Base-by-base conservation (phyloP, 1,140 invertebrate species). In the Trachymyrmex septentrionalis region DNA sequence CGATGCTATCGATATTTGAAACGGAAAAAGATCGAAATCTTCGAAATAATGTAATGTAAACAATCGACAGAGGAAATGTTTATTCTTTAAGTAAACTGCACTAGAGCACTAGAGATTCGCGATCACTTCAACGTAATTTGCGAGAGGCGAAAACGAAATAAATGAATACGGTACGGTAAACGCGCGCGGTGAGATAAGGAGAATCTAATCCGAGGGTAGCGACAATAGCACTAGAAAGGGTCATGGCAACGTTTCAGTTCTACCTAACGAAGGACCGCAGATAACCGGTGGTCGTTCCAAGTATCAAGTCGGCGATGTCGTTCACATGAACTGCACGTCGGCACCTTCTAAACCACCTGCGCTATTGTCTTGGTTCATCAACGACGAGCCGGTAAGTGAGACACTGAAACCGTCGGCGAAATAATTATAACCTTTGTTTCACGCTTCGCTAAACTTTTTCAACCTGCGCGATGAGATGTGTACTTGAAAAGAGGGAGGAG, bases 301-400 rank as follows among this genome's bases (percentile, higher is more conserved):
- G 55, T 98, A 98, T 95, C 97, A 98, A 90, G 96, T 97, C 19
- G 98, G 97, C 3, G 98, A 98, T 90, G 95, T 96, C 12, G 97
- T 98, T 16, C 96, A 97, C 27, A 97, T 98, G 19, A 98, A 98
- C 93, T 98, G 98, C 94, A 98, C 98, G 16, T 98, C 98, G 16
- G 97, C 97, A 16, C 95, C 96, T 87, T 98, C 98, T 14, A 97
- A 98, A 91, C 98, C 98, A 0, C 97, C 97, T 0, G 98, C 98
- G 14, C 96, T 97, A 86, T 96, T 99, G 44, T 96, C 96, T 57
- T 99, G 98, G 98, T 98, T 97, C 93, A 97, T 99, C 92, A 99
- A 99, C 92, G 97, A 97, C 53, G 97, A 98, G 90, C 97, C 97
- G 90, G 97, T 97, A 91, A 96, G 96, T 88, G 73, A 87, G 48